Base-by-base conservation (phyloP, 2,113 vertebrate species). In the Hypocryptadius cinnamomeus region DNA sequence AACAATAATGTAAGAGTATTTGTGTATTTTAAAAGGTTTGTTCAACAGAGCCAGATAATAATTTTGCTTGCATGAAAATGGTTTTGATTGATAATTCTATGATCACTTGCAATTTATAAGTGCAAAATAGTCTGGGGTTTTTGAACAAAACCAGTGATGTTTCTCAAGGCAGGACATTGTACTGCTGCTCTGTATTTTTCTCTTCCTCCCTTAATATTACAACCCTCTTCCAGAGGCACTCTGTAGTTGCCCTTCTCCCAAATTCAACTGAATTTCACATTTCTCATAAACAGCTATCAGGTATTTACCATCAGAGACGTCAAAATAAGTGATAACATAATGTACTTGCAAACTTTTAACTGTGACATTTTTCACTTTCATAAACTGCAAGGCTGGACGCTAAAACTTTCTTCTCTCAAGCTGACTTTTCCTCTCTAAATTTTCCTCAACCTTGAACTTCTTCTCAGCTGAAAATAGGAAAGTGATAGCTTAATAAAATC, bases 401-500 rank as follows among this genome's bases (percentile, higher is more conserved):
- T 94, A 92, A 91, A 73, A 59, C 42, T 87, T 53, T 95, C 92
- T 96, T 96, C 90, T 89, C 63, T 83, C 51, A 92, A 96, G 90
- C 88, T 96, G 87, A 57, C 59, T 69, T 69, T 89, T 82, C 22
- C 84, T 92, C 33, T 93, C 89, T 96, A 94, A 59, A 63, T 79
- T 88, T 79, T 95, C 73, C 90, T 95, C 68, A 95, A 79, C 40
- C 61, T 84, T 9, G 28, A 87, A 71, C 59, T 65, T 78, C 92
- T 93, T 85, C 85, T 93, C 64, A 89, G 93, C 80, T 96, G 88
- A 83, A 95, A 94, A 94, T 22, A 94, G 76, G 64, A 93, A 94
- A 96, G n/a, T 47, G 39, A 95, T 30, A 60, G 76, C 79, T 91
- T 87, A 86, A 70, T 80, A 77, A 89, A 79, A 69, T 17, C 1